Base-by-base conservation (phyloP, 2,888 invertebrate species). In the Metellina segmentata region DNA sequence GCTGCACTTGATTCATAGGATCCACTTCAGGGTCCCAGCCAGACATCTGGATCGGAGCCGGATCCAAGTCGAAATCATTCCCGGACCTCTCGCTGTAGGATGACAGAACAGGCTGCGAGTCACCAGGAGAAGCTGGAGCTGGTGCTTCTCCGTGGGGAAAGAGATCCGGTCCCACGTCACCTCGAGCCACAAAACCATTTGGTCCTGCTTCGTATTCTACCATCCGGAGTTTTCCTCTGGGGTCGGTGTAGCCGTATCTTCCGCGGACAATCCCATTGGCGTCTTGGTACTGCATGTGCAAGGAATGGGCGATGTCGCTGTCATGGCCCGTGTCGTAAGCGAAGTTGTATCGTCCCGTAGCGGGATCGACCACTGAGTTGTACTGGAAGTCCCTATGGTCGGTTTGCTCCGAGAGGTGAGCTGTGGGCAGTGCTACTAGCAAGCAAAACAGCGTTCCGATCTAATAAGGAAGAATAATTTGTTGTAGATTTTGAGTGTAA, bases 181-280 rank as follows among this genome's bases (percentile, higher is more conserved):
- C 93, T 83, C 90, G 75, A 20, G 78, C 91, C 53, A 83, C 51
- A 19, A 93, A 90, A 87, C 93, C 93, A 69, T 81, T 70, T 0
- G 93, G 93, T 20, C 93, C 93, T 20, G 93, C 93, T 87, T 92
- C 93, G 19, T 93, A 93, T 52, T 93, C 91, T 5, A 93, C 93
- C 61, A 92, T 74, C 52, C 93, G 78, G 13, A 91, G 87, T 52
- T 93, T 93, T 0, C 93, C 93, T 7, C 89, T 79, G 1, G 93
- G 93, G 82, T 93, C 93, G 6, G 93, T 93, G 83, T 93, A 93
- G 6, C 93, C 93, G 77, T 93, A 93, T 48, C 93, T 78, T n/a
- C 93, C 93, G 11, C 93, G 81, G 13, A 93, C 93, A 6, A 92
- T 61, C 11, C 93, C 93, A 61, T 90, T 75, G 7, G 90, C 93